Base-by-base conservation (phyloP, 1,140 invertebrate genomes). In the Cyclargus thomasi region DNA sequence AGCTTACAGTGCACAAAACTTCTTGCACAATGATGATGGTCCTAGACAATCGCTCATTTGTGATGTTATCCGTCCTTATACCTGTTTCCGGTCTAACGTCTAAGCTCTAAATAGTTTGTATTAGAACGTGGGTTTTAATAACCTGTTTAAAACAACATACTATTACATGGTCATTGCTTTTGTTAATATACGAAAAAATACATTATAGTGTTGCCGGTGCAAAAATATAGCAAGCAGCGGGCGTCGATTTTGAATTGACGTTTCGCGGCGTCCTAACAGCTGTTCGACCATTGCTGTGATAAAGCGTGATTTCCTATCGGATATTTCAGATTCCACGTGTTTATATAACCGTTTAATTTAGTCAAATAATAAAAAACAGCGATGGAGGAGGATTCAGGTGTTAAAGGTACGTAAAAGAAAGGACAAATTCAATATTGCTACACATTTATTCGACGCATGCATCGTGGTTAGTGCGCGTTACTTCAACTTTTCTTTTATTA, bases 181-280 rank as follows among this genome's bases (percentile, higher is more conserved):
- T 53, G 3, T 17, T 16, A 55, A 17, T 2, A 20, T 21, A 59
- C 1, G 11, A 59, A 59, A 59, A 20, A 59, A 20, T 2, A 16
- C 2, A 59, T 20, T 20, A 59, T 10, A 21, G 72, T 79, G 74
- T 81, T 81, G 72, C 76, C 73, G 76, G 57, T 29, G 18, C 17
- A 16, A 35, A 67, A 68, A 65, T 64, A 55, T 75, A n/a, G 10
- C 6, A 47, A 47, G 14, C 4, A 4, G 14, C n/a, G 11, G 76
- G 82, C 78, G 75, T 82, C 74, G 75, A 72, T 79, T 87, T 85
- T 81, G 75, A 83, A 81, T 80, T 85, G 82, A 87, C 82, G 81
- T 74, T 83, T 82, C 78, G 73, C 78, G 80, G 82, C 84, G 83
- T 89, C 83, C 76, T 68, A 85, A 87, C 86, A 86, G 83, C 85